These are phyloP conservation scores for Rhegmatorhina hoffmannsi DNA, from an alignment of 2,113 vertebrate genomes.

Conservation along the genomic window DNA sequence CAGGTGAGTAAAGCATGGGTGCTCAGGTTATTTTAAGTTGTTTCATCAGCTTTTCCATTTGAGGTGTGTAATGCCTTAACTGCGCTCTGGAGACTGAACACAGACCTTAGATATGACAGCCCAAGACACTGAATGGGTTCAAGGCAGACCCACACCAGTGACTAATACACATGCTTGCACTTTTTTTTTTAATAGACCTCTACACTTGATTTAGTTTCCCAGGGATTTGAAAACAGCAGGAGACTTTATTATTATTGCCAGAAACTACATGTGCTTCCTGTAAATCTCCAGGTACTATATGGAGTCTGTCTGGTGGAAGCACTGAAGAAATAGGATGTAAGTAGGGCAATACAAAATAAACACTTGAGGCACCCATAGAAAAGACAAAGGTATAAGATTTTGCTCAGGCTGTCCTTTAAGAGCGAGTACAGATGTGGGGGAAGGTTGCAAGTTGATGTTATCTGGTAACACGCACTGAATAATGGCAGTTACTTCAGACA, in stretches of 20 bases:
- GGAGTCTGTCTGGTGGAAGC: constrained; percentile 9
- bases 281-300: constrained; percentile 29
- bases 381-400: constrained; percentile 21
- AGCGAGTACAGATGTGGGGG: not conserved
- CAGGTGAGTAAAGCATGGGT: not conserved
- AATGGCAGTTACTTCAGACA: constrained; percentile 34
- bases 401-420: constrained; percentile 32
- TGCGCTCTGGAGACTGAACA: not conserved
- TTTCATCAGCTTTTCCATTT: constrained; percentile 22
- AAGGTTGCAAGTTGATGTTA: not conserved
- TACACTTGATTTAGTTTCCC: constrained; percentile 50
- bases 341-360: constrained; percentile 28
- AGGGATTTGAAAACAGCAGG: constrained; percentile 48
- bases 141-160: not conserved
- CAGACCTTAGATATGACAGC: not conserved
- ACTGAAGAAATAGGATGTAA: constrained; percentile 31
- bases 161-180: not conserved
- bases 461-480: not conserved
- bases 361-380: not conserved
- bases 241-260: constrained; percentile 45
- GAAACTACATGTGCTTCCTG: constrained; percentile 22
- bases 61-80: not conserved
- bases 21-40: not conserved
- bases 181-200: not conserved
- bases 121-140: not conserved